Base-by-base conservation (phyloP, 2,888 invertebrate species). In the Criorhina ranunculi region DNA sequence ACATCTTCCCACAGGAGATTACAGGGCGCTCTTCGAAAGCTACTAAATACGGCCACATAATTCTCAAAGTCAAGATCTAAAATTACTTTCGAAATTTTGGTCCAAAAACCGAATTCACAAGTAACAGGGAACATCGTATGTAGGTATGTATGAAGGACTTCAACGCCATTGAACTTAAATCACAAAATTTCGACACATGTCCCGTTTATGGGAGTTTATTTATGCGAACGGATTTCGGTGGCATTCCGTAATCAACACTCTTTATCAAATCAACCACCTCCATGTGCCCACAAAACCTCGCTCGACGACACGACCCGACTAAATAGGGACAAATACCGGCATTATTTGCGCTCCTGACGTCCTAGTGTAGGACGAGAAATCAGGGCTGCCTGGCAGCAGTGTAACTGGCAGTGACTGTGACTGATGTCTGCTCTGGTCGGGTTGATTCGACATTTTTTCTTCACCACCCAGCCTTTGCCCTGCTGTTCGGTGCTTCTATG, bases 161-260 rank as follows among this genome's bases (percentile, higher is more conserved):
- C 24, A 67, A 42, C 49, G 40, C 33, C 31, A 75, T 44, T 55
- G 67, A 79, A 57, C 49, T 46, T 11, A 73, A 78, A 60, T 67
- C 49, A 40, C 49, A 59, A 73, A n/a, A 69, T 73, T 78, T 78
- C 75, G 67, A 73, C 67, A 83, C 69, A 83, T 57, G 59, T 40
- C 46, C 40, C 60, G 19, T 51, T 60, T 35, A 42, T 64, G 57
- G 49, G 60, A 64, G 64, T 53, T 67, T 46, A 51, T 72, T 66
- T 77, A 44, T 60, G 59, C 59, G 46, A 82, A 59, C n/a, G 66
- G 60, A 67, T 60, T 66, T 67, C 51, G 49, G 35, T 51, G 82
- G 53, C 31, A 35, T 53, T 67, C 67, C 55, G 57, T 62, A 79
- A 67, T 73, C 73, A 62, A 59, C 40, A 62, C 73, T 78, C 60